A percentile compares a stretch with the other conserved stretches of the same genome.
These are phyloP conservation scores for Pseudoips prasinana DNA, from an alignment of 2,888 invertebrate species.

Conservation along the genomic window DNA sequence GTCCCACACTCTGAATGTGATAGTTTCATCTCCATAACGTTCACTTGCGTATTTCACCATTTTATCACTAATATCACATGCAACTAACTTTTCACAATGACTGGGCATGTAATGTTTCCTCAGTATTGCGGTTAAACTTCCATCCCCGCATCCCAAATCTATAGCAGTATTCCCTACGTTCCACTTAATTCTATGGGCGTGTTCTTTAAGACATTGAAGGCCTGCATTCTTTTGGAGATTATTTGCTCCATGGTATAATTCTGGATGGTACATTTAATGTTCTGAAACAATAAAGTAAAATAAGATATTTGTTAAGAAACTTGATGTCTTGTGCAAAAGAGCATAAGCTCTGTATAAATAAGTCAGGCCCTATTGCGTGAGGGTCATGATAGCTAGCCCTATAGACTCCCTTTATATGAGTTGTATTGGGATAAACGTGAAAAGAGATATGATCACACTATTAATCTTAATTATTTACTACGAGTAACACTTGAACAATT, in stretches of 20 bases:
- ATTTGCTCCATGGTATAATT: constrained; percentile 84
- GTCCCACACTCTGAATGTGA: constrained; percentile 23
- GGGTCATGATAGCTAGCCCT: too few species aligned
- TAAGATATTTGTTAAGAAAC: too few species aligned
- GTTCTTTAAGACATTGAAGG: constrained; percentile 83
- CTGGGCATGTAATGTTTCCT: constrained; percentile 79
- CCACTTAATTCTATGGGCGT: constrained; percentile 80
- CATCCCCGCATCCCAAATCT: constrained; percentile 86
- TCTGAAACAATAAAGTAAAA: too few species aligned
- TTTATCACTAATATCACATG: constrained; percentile 85
- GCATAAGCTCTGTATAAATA: too few species aligned
- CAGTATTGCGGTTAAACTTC: constrained; percentile 82
- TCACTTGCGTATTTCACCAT: constrained; percentile 85
- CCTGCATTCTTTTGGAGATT: constrained; percentile 82
- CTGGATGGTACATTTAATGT: constrained; percentile 79
- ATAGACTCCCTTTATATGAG: too few species aligned
- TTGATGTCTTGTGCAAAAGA: too few species aligned
- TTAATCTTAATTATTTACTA: too few species aligned
- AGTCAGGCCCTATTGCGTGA: too few species aligned
- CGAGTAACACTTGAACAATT: too few species aligned
- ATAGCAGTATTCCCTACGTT: constrained; percentile 62
- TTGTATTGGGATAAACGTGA: too few species aligned
- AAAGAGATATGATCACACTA: too few species aligned
- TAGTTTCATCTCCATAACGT: constrained; percentile 62
- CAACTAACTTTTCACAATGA: constrained; percentile 74